Conservation (phyloP, 2,797 vertebrate genomes). For the Hemibagrus guttatus region DNA sequence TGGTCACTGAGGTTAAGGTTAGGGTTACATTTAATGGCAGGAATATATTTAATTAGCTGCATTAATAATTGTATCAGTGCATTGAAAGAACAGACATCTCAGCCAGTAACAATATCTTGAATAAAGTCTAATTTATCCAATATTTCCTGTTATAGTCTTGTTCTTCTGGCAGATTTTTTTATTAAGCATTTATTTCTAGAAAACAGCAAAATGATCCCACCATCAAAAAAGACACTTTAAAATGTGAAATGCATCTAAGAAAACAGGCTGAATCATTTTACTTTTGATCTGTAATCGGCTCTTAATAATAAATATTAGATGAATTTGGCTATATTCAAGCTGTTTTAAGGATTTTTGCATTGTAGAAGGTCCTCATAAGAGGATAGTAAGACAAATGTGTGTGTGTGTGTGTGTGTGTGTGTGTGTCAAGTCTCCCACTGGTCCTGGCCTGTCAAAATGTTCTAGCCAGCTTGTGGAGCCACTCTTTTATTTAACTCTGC, state of each 20-base stretch:
- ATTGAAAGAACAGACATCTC: background rate
- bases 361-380: background rate
- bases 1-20: background rate
- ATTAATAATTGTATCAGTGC: background rate
- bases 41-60: background rate
- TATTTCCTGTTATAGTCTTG: background rate
- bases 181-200: background rate
- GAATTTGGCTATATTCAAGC: background rate
- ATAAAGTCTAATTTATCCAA: background rate
- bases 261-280: background rate
- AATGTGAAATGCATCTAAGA: background rate
- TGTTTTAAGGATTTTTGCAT: background rate
- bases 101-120: background rate
- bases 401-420: conserved; percentile 30
- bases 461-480: conserved; percentile 29
- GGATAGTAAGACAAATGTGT: background rate
- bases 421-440: conserved; percentile 39
- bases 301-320: background rate
- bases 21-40: background rate
- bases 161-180: background rate
- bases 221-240: background rate
- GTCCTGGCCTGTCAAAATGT: conserved; percentile 53
- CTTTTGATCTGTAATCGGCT: background rate
- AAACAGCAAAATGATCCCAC: background rate
- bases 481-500: conserved; percentile 56